Percentiles rank a stretch among this genome's conserved stretches.
Conservation (phyloP, 2,888 invertebrate species). For the Clanis bilineata region DNA sequence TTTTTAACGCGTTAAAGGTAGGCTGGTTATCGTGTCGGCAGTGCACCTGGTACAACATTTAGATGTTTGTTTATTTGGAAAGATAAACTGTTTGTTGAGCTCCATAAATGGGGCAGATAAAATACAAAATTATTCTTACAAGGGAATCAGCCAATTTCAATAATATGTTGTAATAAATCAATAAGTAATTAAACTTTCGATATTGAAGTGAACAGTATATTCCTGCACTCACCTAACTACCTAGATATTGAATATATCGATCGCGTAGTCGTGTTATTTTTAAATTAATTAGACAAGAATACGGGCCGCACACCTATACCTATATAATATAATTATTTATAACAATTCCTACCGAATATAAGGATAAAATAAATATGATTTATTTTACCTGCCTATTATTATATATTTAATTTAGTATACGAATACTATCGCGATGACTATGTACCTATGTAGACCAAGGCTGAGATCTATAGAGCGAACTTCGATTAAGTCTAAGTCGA, state of each 20-base stretch:
- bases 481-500: no score
- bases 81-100: conserved; percentile 12
- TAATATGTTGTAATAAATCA: background rate
- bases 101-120: conserved; percentile 5
- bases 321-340: no score
- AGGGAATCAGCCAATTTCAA: background rate
- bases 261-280: no score
- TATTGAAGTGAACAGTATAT: background rate
- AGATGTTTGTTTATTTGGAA: conserved; percentile 15
- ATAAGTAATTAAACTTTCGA: background rate
- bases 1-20: background rate
- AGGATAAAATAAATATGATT: background rate
- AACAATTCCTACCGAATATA: no score
- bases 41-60: conserved; percentile 14
- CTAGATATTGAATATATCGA: no score
- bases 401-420: no score
- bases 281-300: no score
- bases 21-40: conserved; percentile 6
- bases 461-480: no score
- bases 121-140: background rate
- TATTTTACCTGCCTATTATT: background rate
- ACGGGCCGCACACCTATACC: no score
- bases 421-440: no score
- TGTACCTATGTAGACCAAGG: no score
- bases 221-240: no score